Percentiles rank a stretch among this genome's conserved stretches.
Evolutionary conservation across 2,113 vertebrate species (phyloP).

Genomic region (Rhinogobius similis): DNA sequence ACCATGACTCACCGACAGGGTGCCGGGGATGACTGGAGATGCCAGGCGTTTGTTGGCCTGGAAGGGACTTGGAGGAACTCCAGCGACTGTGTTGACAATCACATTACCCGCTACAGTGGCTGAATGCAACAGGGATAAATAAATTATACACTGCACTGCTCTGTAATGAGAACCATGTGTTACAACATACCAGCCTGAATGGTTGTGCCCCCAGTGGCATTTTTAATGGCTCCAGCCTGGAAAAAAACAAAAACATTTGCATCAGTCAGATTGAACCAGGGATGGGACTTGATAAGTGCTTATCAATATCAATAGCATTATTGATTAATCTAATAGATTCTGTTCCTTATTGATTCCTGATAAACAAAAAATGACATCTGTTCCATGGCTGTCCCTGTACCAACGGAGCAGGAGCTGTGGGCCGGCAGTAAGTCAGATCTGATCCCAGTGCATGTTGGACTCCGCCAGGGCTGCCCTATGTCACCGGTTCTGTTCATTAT

Average conservation of each 20-base stretch:
- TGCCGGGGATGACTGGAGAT: constrained; percentile 85
- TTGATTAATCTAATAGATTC: too few relatives aligned
- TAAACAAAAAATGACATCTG: too few relatives aligned
- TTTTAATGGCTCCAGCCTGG: constrained; percentile 92
- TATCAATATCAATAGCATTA: too few relatives aligned
- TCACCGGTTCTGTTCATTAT: too few relatives aligned
- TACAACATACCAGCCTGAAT: constrained; percentile 86
- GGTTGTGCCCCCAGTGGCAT: constrained; percentile 85
- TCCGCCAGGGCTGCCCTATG: too few relatives aligned
- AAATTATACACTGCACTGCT: constrained; percentile 27
- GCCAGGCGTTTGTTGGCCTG: constrained; percentile 93
- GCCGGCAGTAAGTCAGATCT: too few relatives aligned
- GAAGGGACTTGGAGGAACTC: constrained; percentile 88
- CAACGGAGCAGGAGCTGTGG: too few relatives aligned
- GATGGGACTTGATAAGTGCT: too few relatives aligned
- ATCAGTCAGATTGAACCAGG: constrained; percentile 4
- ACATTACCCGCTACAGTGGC: constrained; percentile 93
- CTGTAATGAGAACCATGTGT: constrained; percentile 9
- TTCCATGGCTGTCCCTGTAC: too few relatives aligned
- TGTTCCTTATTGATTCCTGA: too few relatives aligned
- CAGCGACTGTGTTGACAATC: constrained; percentile 91
- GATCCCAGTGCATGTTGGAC: too few relatives aligned
- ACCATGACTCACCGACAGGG: constrained; percentile 84
- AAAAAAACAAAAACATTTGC: constrained; percentile 29
- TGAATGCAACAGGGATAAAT: constrained; percentile 60